Conservation (phyloP, 2,113 vertebrate genomes). For the Podilymbus podiceps region DNA sequence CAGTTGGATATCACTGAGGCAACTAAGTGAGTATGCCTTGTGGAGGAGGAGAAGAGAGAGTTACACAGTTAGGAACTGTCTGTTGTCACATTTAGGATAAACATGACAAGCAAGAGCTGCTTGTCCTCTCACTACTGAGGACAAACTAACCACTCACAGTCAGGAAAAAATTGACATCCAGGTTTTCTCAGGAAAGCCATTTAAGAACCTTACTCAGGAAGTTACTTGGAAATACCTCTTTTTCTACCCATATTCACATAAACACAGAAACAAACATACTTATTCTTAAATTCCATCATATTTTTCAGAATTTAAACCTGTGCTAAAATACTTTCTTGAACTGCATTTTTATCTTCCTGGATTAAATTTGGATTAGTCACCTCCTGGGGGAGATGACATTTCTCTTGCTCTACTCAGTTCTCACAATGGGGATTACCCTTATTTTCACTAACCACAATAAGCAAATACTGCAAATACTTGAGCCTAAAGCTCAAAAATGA, state of each 20-base stretch:
- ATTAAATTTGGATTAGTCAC: slow-evolving; percentile 19
- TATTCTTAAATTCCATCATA: not conserved
- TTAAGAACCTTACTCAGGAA: not conserved
- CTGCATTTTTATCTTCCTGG: not conserved
- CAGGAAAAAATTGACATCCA: not conserved
- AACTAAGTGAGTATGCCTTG: slow-evolving; percentile 8
- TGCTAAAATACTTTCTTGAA: not conserved
- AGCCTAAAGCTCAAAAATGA: not conserved
- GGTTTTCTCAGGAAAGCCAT: not conserved
- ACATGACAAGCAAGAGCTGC: slow-evolving; percentile 34
- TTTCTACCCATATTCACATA: not conserved
- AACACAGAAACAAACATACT: not conserved
- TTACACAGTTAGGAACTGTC: slow-evolving; percentile 10
- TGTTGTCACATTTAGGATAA: slow-evolving; percentile 47
- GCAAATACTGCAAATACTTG: not conserved
- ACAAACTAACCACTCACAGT: not conserved
- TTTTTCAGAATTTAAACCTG: not conserved
- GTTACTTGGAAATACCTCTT: not conserved
- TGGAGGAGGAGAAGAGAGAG: slow-evolving; percentile 5
- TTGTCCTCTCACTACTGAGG: not conserved
- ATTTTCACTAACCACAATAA: not conserved
- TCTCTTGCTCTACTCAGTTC: not conserved
- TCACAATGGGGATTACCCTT: not conserved
- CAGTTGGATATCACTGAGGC: slow-evolving; percentile 27
- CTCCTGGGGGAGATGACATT: not conserved